Evolutionary conservation across 2,113 vertebrate genomes (phyloP), one percentile per base, ranked within the genome.

Genomic region (Taxidea taxus): DNA sequence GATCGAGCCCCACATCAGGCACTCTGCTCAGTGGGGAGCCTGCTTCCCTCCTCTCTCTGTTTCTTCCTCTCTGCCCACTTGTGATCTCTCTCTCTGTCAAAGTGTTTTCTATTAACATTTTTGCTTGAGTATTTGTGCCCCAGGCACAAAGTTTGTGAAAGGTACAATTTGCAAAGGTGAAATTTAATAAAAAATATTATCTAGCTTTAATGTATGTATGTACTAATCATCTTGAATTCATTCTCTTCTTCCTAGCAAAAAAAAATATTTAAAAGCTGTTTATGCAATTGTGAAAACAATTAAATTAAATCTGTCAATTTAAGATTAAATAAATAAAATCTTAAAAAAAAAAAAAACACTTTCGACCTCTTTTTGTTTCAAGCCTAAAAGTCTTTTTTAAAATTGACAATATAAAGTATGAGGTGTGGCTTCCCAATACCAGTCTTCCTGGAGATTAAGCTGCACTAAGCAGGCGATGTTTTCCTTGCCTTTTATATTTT

Each of bases 361-460:
- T 81, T 90, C 51, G 51, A 95, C 10, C 39, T 98, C 97, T 78
- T 97, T 97, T 92, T 75, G 13, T 98, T 98, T 97, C 94, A 96
- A 91, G 66, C 21, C 29, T 80, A 23, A 95, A 82, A 87, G 2
- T 13, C 78, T 94, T 51, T 94, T 94, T 98, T 97, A 96, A 97
- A 97, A 97, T 96, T 92, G 94, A 72, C 96, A 97, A 25, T 83
- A 70, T 96, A 94, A 86, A 97, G 47, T 13, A 91, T 91, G 4
- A 83, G 29, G 7, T 68, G 51, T 16, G 88, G 68, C 16, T 94
- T 88, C 66, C 44, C 34, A 51, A 97, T 51, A 95, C 90, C 58
- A 72, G 62, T 89, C 20, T 78, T 97, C 94, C 80, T 92, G 98
- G 84, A 98, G 97, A 98, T 95, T 60, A 56, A 80, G 34, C 23